Evolutionary conservation across 2,888 invertebrate genomes (phyloP), one percentile per base, ranked within the genome.

Genomic region (Dysmachus trigonus): DNA sequence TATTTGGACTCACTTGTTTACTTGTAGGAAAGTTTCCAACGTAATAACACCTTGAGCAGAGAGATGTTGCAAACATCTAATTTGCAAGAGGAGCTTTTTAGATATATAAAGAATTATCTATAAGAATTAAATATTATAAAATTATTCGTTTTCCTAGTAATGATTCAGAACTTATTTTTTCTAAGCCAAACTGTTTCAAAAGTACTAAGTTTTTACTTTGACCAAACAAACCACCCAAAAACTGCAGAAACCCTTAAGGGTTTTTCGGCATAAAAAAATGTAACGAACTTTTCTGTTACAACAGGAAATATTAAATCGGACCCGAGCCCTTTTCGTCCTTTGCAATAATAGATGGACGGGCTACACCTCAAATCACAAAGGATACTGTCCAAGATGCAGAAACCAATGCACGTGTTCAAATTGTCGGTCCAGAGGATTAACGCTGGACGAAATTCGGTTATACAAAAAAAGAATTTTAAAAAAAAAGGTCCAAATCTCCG

Each of bases 371-470:
- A 38, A 81, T 47, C 51, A 22, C 51, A 81, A 81, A 47, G 62
- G 62, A 62, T 81, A 22, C 33, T 35, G 81, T 81, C 51, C 81
- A 22, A 81, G 31, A 81, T 81, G 30, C 13, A 47, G 27, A 51
- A 41, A 81, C 81, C 35, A 33, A 22, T 81, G 81, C 81, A 81
- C 81, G 81, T 81, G 81, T 81, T 81, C 81, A 81, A 81, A 81
- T 53, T 62, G 31, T 62, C 51, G 18, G 31, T 33, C 53, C 15
- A 13, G 33, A 62, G 47, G 62, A 81, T 81, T 53, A 33, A 18
- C 30, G n/a, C 81, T 81, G 81, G 81, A 81, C 81, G 31, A 30
- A 33, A 33, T 30, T 27, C 22, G 27, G 62, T 18, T 10, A 7
- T 15, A 81, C 15, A 81, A 81, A 81, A 81, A 81, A 51, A 31